Percentiles rank a stretch among this genome's conserved stretches.
phyloP scores from a whole-genome alignment of 1,140 invertebrate genomes.

The Lasioglossum albipes region DNA sequence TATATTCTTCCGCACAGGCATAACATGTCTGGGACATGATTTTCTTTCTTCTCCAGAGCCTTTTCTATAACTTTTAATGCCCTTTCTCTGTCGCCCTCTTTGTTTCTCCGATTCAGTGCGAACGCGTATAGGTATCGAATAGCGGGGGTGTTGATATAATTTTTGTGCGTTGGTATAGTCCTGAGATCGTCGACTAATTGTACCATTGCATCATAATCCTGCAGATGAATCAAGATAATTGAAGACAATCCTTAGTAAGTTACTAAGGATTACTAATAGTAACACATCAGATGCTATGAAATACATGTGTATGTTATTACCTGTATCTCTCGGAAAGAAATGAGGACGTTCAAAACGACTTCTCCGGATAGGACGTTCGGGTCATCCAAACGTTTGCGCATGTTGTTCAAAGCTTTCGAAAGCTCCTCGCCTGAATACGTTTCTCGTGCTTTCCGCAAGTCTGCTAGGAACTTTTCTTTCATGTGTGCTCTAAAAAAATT shows the following conservation, averaged over 20 bases:
- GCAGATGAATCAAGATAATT: constrained; percentile 23
- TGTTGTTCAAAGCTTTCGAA: constrained; percentile 91
- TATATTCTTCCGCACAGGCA: constrained; percentile 99
- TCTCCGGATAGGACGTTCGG: constrained; percentile 97
- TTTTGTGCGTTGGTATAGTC: constrained; percentile 94
- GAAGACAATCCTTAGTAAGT: background rate
- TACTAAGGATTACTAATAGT: too few species aligned
- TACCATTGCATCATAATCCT: constrained; percentile 99
- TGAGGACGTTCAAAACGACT: constrained; percentile 94
- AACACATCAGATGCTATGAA: background rate
- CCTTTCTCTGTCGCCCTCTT: constrained; percentile 95
- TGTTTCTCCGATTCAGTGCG: constrained; percentile 96
- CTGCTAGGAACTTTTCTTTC: constrained; percentile 98
- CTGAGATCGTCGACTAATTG: constrained; percentile 96
- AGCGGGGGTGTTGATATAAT: constrained; percentile 93
- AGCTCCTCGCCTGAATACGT: constrained; percentile 92
- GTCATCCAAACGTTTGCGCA: constrained; percentile 96
- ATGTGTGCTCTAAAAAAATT: constrained; percentile 89
- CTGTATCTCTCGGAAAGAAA: constrained; percentile 95
- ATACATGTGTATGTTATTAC: constrained; percentile 68
- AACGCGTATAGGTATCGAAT: constrained; percentile 98
- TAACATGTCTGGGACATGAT: constrained; percentile 97
- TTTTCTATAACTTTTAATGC: constrained; percentile 95
- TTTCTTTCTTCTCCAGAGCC: constrained; percentile 94
- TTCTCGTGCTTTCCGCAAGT: constrained; percentile 96